phyloP scores from a whole-genome alignment of 64 coral and sea anemone genomes.

The Dendronephthya gigantea region DNA sequence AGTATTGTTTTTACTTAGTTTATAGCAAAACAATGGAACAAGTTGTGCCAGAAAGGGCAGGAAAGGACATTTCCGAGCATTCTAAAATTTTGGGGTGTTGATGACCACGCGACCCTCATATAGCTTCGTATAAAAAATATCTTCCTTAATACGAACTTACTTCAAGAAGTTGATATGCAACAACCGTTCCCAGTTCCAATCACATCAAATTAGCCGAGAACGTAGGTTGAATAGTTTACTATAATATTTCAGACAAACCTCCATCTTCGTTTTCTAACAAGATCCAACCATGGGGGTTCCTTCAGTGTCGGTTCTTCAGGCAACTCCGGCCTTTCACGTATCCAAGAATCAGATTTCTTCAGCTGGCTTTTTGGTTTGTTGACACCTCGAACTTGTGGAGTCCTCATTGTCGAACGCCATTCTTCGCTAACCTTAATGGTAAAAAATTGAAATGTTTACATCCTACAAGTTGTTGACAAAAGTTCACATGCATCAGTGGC shows the following conservation, averaged over 20 bases:
- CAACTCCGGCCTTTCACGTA: not conserved
- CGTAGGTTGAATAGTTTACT: no score
- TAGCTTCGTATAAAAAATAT: no score
- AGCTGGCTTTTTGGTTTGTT: not conserved
- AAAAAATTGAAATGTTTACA: not conserved
- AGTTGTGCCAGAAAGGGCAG: no score
- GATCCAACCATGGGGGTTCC: not conserved
- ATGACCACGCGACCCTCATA: no score
- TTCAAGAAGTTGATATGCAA: no score
- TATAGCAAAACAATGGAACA: no score
- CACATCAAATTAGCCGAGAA: no score
- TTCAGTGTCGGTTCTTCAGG: not conserved
- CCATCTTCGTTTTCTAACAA: constrained; percentile 3
- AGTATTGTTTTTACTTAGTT: no score
- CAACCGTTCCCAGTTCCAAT: no score
- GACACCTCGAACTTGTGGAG: not conserved
- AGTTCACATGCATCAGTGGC: not conserved
- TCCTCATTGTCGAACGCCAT: not conserved
- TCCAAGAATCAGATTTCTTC: not conserved
- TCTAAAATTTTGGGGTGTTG: no score
- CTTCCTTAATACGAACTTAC: no score
- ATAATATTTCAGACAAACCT: not conserved
- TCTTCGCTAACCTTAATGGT: not conserved
- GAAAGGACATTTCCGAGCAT: no score
- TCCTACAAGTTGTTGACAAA: not conserved